Evolutionary conservation across 2,113 vertebrate species (phyloP), one percentile per base, ranked within the genome.

Genomic region (Corynorhinus townsendii): DNA sequence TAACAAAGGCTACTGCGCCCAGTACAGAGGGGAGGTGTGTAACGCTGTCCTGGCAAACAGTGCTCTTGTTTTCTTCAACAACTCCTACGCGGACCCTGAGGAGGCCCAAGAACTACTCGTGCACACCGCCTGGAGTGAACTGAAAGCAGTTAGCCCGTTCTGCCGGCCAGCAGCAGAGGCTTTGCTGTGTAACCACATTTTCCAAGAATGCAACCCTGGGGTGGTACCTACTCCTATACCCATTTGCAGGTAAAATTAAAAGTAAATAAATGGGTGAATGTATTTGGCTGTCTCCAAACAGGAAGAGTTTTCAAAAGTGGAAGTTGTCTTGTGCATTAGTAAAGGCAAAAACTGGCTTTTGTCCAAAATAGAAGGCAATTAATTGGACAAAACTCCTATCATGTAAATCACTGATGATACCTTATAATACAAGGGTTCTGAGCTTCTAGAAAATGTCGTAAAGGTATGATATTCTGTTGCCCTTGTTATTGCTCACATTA

Each of bases 1-100:
- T 66, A 98, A 98, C 1, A 17, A 98, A 85, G 99, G 99, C 43
- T 99, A 99, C 98, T 99, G 99, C 96, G 98, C 99, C 76, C 98
- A 98, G 0, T 99, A 99, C 97, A 98, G 98, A 91, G 99, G 99
- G 66, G 99, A 99, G n/a, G 98, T 99, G 76, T 99, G 99, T 83
- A 98, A 97, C 56, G 64, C 91, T 22, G 82, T 98, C 64, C 98
- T 99, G 95, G 97, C 49, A 0, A 98, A 97, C 30, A 98, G 99
- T 19, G 94, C 98, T 19, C 98, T 99, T 95, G 99, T 99, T 92
- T 99, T 99, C 98, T 99, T 99, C 97, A 99, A 99, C 98, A 98
- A 98, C 85, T 99, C 99, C 68, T 98, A 99, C 66, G 95, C 96
- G 19, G 99, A 99, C 92, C 99, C 99, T 0, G 99, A 99, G 98